phyloP scores from a whole-genome alignment of 2,888 invertebrate genomes.

The Dasypolia templi region DNA sequence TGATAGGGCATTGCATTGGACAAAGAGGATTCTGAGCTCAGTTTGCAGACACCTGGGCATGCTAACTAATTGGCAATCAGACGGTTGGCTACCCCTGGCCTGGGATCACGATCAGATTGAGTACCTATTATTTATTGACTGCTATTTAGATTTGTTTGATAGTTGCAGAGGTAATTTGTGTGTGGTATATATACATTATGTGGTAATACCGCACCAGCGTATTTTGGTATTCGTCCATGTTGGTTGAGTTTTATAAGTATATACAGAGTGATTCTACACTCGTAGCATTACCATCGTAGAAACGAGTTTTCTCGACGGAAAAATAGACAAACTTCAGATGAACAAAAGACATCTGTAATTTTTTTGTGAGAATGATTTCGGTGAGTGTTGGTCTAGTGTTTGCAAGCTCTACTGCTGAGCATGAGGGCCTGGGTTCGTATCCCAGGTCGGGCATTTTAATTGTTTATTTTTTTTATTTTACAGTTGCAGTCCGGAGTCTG shows the following conservation, averaged over 20 bases:
- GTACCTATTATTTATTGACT: conserved; percentile 48
- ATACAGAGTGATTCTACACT: not conserved
- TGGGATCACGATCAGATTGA: conserved; percentile 54
- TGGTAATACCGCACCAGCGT: not conserved
- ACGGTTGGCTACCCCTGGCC: conserved; percentile 72
- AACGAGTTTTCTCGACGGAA: no score
- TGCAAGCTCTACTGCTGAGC: no score
- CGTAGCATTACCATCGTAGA: no score
- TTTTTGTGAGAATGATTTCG: no score
- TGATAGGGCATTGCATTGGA: conserved; percentile 71
- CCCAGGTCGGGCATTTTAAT: no score
- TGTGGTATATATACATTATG: not conserved
- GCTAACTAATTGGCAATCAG: conserved; percentile 80
- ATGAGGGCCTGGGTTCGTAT: no score
- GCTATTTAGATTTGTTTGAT: conserved; percentile 36
- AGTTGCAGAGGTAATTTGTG: conserved; percentile 4
- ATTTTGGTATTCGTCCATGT: not conserved
- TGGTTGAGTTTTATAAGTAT: not conserved
- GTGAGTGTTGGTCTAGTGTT: no score
- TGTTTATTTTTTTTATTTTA: no score
- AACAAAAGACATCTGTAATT: no score
- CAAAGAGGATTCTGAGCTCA: conserved; percentile 68
- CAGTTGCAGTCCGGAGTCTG: no score
- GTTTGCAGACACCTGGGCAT: conserved; percentile 73
- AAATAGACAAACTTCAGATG: no score